Evolutionary conservation across 2,797 vertebrate species (phyloP), one percentile per base, ranked within the genome.

Genomic region (Enteromius treurensis): DNA sequence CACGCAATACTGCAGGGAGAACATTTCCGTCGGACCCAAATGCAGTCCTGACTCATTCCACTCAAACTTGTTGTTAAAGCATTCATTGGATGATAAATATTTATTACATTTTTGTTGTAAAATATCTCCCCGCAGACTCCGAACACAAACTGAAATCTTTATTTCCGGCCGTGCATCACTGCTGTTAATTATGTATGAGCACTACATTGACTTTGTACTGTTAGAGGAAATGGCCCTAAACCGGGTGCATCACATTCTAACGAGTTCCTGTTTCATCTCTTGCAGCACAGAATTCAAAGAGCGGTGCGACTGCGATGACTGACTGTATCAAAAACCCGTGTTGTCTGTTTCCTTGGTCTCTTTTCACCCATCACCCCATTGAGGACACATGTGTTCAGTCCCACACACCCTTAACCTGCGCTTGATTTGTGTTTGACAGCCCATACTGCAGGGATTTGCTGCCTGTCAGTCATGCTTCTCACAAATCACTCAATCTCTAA

Each of bases 341-440:
- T 67, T 75, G 32, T 82, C 45, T 76, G 23, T 82, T 76, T 67
- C 10, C 62, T 34, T 7, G 60, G 34, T 83, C 74, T 75, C 73
- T 75, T 37, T 86, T 55, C 60, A 73, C 34, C 76, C 68, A 2
- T 29, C 45, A 70, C 70, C 26, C 15, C 8, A 23, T 32, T 77
- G 73, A 67, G 55, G 47, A n/a, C 84, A 81, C 84, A 40, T 71
- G 64, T 51, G 47, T 29, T 53, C 79, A 60, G 76, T 79, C 55
- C 45, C 64, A 47, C 80, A 55, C 1, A 17, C 23, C 60, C 53
- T 82, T 71, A 81, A 87, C 82, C 79, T 79, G 83, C 58, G 3
- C 69, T 84, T 83, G 81, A 80, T 83, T 83, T 77, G 77, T 75
- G 75, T 77, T 77, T 81, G 85, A 80, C 81, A 84, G 74, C 65